Evolutionary conservation across 2,888 invertebrate genomes (phyloP).

Genomic region (Cryptus armator): DNA sequence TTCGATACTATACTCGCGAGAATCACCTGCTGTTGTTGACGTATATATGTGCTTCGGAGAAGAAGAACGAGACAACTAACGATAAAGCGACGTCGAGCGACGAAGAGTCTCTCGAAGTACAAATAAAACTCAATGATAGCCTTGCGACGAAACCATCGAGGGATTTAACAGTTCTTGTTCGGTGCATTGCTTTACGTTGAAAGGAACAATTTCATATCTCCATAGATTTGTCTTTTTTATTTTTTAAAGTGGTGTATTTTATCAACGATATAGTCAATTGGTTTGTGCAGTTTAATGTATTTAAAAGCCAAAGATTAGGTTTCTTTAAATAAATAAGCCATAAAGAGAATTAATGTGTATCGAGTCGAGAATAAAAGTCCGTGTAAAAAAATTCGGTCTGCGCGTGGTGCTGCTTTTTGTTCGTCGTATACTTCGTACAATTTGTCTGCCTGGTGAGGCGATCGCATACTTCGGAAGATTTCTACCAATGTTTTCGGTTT

Average conservation of each 20-base stretch:
- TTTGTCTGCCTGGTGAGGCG: too few species aligned
- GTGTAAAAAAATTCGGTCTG: too few species aligned
- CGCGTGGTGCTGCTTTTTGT: too few species aligned
- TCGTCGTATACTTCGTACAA: too few species aligned
- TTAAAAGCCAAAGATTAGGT: too few species aligned
- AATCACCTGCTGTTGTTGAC: slow-evolving; percentile 79
- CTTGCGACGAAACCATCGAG: neutral
- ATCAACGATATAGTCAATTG: too few species aligned
- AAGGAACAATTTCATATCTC: neutral
- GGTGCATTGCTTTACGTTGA: neutral
- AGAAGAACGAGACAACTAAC: slow-evolving; percentile 29
- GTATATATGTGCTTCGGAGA: neutral
- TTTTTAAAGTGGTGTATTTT: neutral
- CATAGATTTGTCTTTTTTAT: neutral
- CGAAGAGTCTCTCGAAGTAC: slow-evolving; percentile 10
- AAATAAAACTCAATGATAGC: slow-evolving; percentile 29
- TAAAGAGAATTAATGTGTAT: too few species aligned
- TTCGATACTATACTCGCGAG: slow-evolving; percentile 64
- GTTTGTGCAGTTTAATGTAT: too few species aligned
- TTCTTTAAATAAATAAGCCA: too few species aligned
- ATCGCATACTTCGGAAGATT: too few species aligned
- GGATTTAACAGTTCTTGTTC: neutral
- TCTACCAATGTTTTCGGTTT: too few species aligned
- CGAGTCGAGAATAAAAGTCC: too few species aligned
- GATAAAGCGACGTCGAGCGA: slow-evolving; percentile 49